Base-by-base conservation (phyloP, 2,113 vertebrate species). In the Callorhinus ursinus region DNA sequence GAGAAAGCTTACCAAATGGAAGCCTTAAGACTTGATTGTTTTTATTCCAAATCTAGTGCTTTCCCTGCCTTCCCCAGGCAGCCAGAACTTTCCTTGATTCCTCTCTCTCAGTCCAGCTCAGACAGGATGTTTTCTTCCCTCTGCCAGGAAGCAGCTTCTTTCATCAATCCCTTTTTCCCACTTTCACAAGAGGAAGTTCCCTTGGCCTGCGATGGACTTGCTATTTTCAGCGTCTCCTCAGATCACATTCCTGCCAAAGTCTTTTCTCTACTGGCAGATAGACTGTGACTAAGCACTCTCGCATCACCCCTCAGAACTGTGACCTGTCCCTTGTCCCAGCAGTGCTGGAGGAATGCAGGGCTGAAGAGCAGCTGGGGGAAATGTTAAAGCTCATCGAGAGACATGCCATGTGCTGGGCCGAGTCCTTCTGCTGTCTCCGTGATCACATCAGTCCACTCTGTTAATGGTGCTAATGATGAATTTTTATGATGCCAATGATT, bases 111-210 rank as follows among this genome's bases (percentile, higher is more conserved):
- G 2, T 63, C 11, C 46, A 15, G 19, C 81, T 71, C 86, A 63
- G 24, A 42, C 84, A 76, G 92, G 92, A 85, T 93, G 82, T 95
- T 94, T 81, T 77, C 63, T 61, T 67, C 51, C 86, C 82, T 69
- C 36, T 89, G 90, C 96, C 82, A 61, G 96, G 94, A 97, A 98
- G 39, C 46, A 26, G 24, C 72, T 69, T 15, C 33, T 51, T 77
- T 88, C 53, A 53, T 93, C 86, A 72, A 1, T 77, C 5, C 26
- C 36, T 69, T 91, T 36, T 74, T 89, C 71, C 76, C 82, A 49
- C 89, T 97, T 91, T 95, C 86, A 49, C 28, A 93, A 84, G 65
- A 55, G 79, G 96, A 96, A 83, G 14, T 89, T 95, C 67, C 92
- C 82, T 94, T 86, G 81, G 77, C 88, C n/a, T 88, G 93, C 9